Evolutionary conservation across 2,113 vertebrate genomes (phyloP), one percentile per base, ranked within the genome.

Genomic region (Podilymbus podiceps): DNA sequence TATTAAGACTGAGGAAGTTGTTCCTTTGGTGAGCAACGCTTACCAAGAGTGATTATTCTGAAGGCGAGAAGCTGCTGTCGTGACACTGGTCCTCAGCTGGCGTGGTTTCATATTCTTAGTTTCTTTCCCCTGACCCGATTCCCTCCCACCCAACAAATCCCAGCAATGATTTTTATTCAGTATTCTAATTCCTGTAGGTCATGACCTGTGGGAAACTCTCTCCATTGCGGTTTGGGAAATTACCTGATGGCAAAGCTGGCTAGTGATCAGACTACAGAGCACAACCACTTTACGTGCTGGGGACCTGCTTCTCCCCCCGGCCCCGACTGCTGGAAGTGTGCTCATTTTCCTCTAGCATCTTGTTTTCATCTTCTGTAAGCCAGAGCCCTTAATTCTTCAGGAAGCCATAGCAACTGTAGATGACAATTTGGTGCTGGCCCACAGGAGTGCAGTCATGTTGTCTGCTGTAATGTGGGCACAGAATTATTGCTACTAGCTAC

Each of bases 161-260:
- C 15, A 74, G 11, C 23, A 52, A 15, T 12, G 21, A 2, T 79
- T 88, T 79, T 62, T 42, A 33, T 63, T 76, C 24, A 88, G 13
- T 7, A 24, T 55, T 73, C 49, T 73, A 49, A 56, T 76, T 83
- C 35, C 30, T 35, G 35, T 17, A n/a, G 14, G 4, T 49, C 9
- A 35, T 56, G 56, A 72, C 14, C 31, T 82, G 7, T 20, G 12
- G 44, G 27, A 72, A 83, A 73, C 11, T 60, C 14, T 11, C 46
- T 86, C 33, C 8, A 0, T 4, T 47, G 49, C 76, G 38, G 11
- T 75, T 5, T 64, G 44, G 35, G 46, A 50, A 76, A 60, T 46
- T 38, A 24, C 17, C 5, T 0, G 0, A 3, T 9, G 21, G 8
- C 44, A 52, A 75, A 79, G 25, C 1, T 4, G 19, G 10, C n/a